Evolutionary conservation across 2,797 vertebrate genomes (phyloP).

Genomic region (Martes flavigula): DNA sequence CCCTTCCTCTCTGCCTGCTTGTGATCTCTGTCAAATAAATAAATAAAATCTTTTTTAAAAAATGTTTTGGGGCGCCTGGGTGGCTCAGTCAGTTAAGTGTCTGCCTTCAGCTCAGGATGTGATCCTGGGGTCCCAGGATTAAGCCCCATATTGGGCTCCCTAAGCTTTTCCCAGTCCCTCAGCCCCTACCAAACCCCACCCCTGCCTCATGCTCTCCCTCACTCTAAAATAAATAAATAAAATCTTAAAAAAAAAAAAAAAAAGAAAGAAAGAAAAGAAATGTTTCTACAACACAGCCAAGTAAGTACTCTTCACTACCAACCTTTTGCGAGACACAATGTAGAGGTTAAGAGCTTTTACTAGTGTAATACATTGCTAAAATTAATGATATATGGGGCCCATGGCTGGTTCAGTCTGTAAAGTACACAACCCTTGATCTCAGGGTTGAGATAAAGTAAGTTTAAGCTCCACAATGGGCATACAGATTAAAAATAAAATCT

Average conservation of each 20-base stretch:
- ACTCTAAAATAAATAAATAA: too few relatives aligned
- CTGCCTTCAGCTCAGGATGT: too few relatives aligned
- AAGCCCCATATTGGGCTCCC: too few relatives aligned
- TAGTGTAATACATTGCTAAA: neutral
- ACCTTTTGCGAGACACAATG: neutral
- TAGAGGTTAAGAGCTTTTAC: neutral
- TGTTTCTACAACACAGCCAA: neutral
- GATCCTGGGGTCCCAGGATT: too few relatives aligned
- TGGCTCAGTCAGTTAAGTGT: too few relatives aligned
- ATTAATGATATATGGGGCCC: neutral
- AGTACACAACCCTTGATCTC: neutral
- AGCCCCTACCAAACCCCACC: too few relatives aligned
- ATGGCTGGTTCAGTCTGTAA: neutral
- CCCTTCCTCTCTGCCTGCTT: too few relatives aligned
- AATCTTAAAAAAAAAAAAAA: neutral
- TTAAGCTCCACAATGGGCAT: neutral
- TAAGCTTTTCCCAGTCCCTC: too few relatives aligned
- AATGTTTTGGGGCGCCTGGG: neutral
- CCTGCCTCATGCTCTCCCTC: too few relatives aligned
- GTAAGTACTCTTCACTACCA: neutral
- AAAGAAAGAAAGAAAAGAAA: neutral
- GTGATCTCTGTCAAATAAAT: too few relatives aligned
- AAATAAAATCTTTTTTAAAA: neutral
- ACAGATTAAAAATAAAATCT: neutral
- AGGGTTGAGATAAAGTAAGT: neutral